Conservation (phyloP, 2,113 vertebrate species). For the Puffinus mauretanicus region DNA sequence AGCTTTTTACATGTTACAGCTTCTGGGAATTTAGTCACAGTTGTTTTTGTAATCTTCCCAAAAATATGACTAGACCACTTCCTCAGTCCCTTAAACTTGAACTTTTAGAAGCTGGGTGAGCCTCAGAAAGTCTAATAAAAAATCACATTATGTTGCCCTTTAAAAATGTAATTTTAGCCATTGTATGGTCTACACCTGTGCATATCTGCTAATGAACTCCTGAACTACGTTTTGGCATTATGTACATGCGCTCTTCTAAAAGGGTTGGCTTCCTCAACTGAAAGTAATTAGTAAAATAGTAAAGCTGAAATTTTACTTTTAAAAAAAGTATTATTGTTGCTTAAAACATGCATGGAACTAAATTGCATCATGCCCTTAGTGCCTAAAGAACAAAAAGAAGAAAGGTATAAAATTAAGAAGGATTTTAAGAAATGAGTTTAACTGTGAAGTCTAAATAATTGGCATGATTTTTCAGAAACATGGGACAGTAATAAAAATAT, state of each 20-base stretch:
- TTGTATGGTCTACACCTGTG: not conserved
- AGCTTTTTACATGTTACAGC: not conserved
- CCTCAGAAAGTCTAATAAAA: constrained; percentile 2
- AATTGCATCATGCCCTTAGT: not conserved
- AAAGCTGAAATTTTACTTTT: not conserved
- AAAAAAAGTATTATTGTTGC: not conserved
- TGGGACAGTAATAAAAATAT: not conserved
- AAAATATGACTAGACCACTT: constrained; percentile 22
- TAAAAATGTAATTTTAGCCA: not conserved
- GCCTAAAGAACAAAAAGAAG: not conserved
- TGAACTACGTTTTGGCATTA: not conserved
- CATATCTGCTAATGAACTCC: not conserved
- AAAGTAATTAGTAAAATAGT: not conserved
- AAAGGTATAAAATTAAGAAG: not conserved
- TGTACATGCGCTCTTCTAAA: not conserved
- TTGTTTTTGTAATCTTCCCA: constrained; percentile 31
- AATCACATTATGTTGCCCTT: not conserved
- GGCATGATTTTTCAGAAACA: not conserved
- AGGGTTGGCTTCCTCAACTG: not conserved
- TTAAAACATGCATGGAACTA: not conserved
- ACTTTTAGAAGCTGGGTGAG: constrained; percentile 11
- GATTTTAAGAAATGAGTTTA: not conserved
- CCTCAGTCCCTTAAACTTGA: constrained; percentile 9
- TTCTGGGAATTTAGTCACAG: constrained; percentile 39
- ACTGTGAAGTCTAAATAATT: not conserved